These are phyloP conservation scores for Dryocosmus kuriphilus DNA, from an alignment of 2,888 invertebrate genomes.

Conservation along the genomic window DNA sequence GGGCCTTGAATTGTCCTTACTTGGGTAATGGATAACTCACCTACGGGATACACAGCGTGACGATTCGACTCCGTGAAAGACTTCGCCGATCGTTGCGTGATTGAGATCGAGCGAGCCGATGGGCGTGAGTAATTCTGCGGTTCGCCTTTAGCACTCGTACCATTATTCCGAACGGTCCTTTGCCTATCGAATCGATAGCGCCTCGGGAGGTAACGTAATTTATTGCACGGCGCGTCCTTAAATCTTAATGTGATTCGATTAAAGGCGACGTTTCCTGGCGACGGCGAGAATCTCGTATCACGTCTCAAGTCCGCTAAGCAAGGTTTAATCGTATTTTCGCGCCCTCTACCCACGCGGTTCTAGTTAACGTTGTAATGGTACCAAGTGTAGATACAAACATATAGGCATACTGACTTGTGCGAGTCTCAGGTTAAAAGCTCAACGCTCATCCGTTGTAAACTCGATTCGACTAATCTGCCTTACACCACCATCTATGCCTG, in stretches of 20 bases:
- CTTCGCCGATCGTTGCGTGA: conserved; percentile 43
- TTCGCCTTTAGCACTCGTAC: conserved; percentile 58
- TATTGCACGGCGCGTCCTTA: conserved; percentile 67
- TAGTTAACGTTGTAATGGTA: conserved; percentile 36
- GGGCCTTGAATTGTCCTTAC: conserved; percentile 36
- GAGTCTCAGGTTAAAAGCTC: conserved; percentile 37
- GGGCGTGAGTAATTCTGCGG: conserved; percentile 59
- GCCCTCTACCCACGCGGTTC: conserved; percentile 40
- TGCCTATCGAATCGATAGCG: conserved; percentile 68
- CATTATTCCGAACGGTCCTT: conserved; percentile 59
- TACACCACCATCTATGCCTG: not conserved
- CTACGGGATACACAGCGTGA: conserved; percentile 27
- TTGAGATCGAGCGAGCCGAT: conserved; percentile 56
- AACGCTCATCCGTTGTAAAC: conserved; percentile 39
- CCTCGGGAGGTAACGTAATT: conserved; percentile 67
- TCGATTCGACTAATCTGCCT: conserved; percentile 36
- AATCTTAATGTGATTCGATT: conserved; percentile 72
- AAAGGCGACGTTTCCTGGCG: conserved; percentile 67
- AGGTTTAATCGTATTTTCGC: conserved; percentile 39
- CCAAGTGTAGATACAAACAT: conserved; percentile 1
- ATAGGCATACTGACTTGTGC: conserved; percentile 1
- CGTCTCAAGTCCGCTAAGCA: conserved; percentile 31
- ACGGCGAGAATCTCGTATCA: conserved; percentile 42
- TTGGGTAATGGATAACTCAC: conserved; percentile 45
- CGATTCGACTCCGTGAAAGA: conserved; percentile 32